Base-by-base conservation (phyloP, 2,888 invertebrate genomes). In the Octodonta nipae region DNA sequence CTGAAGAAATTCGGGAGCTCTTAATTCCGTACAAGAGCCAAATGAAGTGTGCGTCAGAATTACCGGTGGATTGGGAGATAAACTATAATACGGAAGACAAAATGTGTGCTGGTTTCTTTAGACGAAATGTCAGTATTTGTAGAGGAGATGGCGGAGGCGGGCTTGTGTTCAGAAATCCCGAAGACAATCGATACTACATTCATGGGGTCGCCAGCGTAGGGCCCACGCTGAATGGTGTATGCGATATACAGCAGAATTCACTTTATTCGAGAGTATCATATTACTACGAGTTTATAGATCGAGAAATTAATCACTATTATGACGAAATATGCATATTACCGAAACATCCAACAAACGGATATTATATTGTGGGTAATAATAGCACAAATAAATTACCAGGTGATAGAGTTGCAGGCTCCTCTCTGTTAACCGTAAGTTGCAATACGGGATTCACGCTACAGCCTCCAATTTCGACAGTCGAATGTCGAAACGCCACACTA, bases 121-220 rank as follows among this genome's bases (percentile, higher is more conserved):
- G 33, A n/a, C 25, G 26, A 13, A 43, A 35, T 16, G 36, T 33
- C 12, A 39, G 41, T 12, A 37, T 43, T 1, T 43, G 43, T 22
- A 30, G 28, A 25, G 43, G 43, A 3, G 43, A 43, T 27, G 41
- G 43, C 11, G 43, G 43, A 2, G 39, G 38, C 11, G 43, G 41
- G 8, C 20, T 43, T 4, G 30, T 31, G n/a, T 41, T 40, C 28
- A 28, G 26, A 28, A 43, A 43, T 24, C 25, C 32, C 4, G 36
- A 41, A 17, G 37, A 43, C 10, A 41, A 36, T 27, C 29, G 41
- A 7, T 43, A 41, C 26, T 43, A 43, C 30, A 26, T 43, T 10
- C 43, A 43, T 13, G 43, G 43, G 4, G 26, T 43, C 3, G 43
- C 38, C 8, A 43, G 43, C 26, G 28, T 43, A 5, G 38, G 36